Evolutionary conservation across 1,140 invertebrate genomes (phyloP), one percentile per base, ranked within the genome.

Genomic region (Phortica variegata): DNA sequence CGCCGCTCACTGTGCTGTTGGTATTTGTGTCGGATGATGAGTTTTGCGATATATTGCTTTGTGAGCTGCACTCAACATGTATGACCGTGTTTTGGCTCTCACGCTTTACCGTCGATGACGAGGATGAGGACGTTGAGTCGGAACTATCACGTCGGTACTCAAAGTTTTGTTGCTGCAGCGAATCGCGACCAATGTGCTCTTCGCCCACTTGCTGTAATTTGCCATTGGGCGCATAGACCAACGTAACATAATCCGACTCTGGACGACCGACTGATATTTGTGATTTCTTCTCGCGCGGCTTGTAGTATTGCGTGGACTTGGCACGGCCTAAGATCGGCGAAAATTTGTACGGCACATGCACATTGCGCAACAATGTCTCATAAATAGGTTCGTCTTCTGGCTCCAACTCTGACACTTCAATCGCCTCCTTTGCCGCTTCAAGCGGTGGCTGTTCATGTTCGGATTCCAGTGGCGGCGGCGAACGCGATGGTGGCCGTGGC

Each of bases 261-360:
- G 74, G 71, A 0, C 73, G 39, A 1, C 66, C 46, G 0, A 41
- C 26, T 6, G 47, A 32, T 0, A 48, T 16, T 3, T 46, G n/a
- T 16, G 50, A 32, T 16, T 49, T 46, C 39, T 59, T 59, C 20
- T 68, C 57, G 8, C 55, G 54, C 16, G 56, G 52, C 48, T 61
- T 69, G 6, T 60, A 54, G 37, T 65, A 43, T 42, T 68, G 69
- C 10, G 55, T 48, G 0, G 71, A 75, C 29, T 71, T 65, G 34
- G 73, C 65, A 5, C 73, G 54, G 5, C 55, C 62, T 15, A 75
- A 33, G 3, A 73, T 49, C 0, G 73, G 73, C 0, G 73, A 76
- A 47, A 75, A 76, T 26, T 76, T 76, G 37, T 76, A 76, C 1
- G 74, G 74, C 6, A 76, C 74, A 39, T 76, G 74, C 2, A 76